Evolutionary conservation across 1,140 invertebrate species (phyloP), one percentile per base, ranked within the genome.

Genomic region (Orchesella cincta): DNA sequence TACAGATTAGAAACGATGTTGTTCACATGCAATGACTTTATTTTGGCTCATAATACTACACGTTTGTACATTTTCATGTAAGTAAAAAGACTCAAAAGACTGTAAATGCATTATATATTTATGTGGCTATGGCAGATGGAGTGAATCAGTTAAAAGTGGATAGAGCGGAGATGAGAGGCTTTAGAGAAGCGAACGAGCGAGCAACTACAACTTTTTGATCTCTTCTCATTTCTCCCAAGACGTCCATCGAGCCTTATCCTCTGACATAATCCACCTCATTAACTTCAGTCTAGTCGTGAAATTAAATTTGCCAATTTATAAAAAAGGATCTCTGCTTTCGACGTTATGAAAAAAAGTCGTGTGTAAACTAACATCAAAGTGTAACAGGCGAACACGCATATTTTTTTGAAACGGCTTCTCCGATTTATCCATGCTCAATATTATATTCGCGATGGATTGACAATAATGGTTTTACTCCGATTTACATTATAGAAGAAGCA

Each of bases 301-400:
- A 76, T 76, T 76, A 64, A 76, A 76, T 76, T 76, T 76, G 62
- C 52, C 74, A 67, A 67, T 67, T 67, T n/a, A n/a, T n/a, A 29
- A 67, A 67, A 67, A 33, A 67, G 23, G 28, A 67, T 67, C 62
- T 67, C 29, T 29, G 8, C 20, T 46, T 46, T 8, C 20, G 8
- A 46, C 39, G 8, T 12, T 46, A 46, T 12, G 39, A 46, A 46
- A 46, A 46, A 12, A 46, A 46, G 20, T 12, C 39, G n/a, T n/a
- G n/a, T 46, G 20, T 46, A 12, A 12, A 46, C 39, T 12, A 46
- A 20, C 8, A 46, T 12, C 8, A 20, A 20, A 46, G 39, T 46
- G 39, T 20, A 46, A 46, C 39, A 20, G 39, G 20, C 8, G 39
- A 46, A 46, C 8, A 8, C 39, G 39, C n/a, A n/a, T n/a, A n/a